These are phyloP conservation scores for Reticulitermes speratus DNA, from an alignment of 1,140 invertebrate species.

Conservation along the genomic window DNA sequence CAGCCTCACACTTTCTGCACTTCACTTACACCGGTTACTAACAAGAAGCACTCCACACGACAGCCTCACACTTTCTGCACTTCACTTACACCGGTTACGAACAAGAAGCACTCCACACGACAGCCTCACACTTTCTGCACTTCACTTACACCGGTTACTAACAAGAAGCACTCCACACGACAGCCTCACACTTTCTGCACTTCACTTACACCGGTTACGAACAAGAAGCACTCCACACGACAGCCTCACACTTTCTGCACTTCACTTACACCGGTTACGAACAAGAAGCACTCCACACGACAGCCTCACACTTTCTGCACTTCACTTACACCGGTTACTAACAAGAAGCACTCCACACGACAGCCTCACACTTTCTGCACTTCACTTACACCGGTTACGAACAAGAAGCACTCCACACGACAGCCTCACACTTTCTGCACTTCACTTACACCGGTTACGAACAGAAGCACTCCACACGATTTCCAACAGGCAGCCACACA, in stretches of 20 bases:
- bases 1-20: background rate
- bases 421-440: background rate
- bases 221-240: too few relatives aligned
- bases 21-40: background rate
- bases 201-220: background rate
- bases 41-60: too few relatives aligned
- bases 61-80: background rate
- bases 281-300: too few relatives aligned
- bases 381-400: background rate
- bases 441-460: background rate
- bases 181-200: background rate
- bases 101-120: too few relatives aligned
- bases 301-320: background rate
- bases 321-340: background rate
- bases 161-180: too few relatives aligned
- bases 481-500: too few relatives aligned
- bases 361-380: background rate
- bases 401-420: too few relatives aligned
- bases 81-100: background rate
- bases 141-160: background rate
- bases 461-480: too few relatives aligned
- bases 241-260: background rate
- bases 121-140: background rate
- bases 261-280: background rate
- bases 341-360: too few relatives aligned